A percentile compares a stretch with the other conserved stretches of the same genome.
phyloP scores from a whole-genome alignment of 2,888 invertebrate species.

The Caenorhabditis panamensis region DNA sequence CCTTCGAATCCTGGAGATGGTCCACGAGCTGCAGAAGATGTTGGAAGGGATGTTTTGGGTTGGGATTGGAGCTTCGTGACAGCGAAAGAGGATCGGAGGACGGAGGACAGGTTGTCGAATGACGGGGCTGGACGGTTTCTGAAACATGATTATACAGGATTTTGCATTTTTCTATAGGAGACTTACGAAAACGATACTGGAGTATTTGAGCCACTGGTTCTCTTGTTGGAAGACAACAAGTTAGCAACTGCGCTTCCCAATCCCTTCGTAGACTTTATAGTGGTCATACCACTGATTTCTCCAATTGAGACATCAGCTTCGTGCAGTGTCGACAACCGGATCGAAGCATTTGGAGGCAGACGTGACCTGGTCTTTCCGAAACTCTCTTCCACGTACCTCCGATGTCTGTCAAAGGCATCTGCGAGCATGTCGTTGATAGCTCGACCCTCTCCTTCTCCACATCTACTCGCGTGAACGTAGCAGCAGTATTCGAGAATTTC shows the following conservation, averaged over 20 bases:
- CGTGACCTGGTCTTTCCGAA: constrained; percentile 67
- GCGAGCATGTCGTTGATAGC: constrained; percentile 72
- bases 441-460: constrained; percentile 49
- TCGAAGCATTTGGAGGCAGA: constrained; percentile 42
- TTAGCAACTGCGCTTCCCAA: constrained; percentile 43
- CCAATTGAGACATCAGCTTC: constrained; percentile 32
- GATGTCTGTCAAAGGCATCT: constrained; percentile 69
- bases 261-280: constrained; percentile 52
- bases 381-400: constrained; percentile 70
- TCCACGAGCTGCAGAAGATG: constrained; percentile 10
- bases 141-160: background rate
- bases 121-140: constrained; percentile 56
- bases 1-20: constrained; percentile 40
- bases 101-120: constrained; percentile 60
- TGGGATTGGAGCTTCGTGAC: constrained; percentile 30
- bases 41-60: constrained; percentile 24
- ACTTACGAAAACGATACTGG: constrained; percentile 34
- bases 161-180: background rate
- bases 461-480: constrained; percentile 69
- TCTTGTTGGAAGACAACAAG: constrained; percentile 55
- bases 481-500: constrained; percentile 77
- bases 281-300: constrained; percentile 58
- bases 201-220: constrained; percentile 46
- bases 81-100: constrained; percentile 47
- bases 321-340: constrained; percentile 34